Evolutionary conservation across 2,113 vertebrate genomes (phyloP).

Genomic region (Genyomyrus donnyi): DNA sequence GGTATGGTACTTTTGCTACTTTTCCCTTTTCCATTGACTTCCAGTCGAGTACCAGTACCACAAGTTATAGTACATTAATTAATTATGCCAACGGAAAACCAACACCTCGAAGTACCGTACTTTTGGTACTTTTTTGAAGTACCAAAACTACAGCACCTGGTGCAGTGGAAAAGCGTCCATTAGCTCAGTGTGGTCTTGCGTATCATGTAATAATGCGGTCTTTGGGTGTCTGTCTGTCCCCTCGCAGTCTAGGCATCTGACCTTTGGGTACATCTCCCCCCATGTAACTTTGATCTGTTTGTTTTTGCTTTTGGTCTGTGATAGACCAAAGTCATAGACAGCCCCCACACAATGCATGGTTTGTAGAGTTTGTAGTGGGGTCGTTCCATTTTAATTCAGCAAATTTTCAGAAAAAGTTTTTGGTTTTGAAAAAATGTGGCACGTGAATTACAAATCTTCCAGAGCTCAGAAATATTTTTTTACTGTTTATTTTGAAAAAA

Average conservation of each 20-base stretch:
- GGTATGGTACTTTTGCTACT: not conserved
- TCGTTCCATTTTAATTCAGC: not conserved
- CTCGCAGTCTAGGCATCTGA: not conserved
- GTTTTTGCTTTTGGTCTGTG: not conserved
- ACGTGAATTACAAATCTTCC: too few species aligned
- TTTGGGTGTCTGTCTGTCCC: not conserved
- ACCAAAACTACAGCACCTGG: not conserved
- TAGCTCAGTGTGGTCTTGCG: not conserved
- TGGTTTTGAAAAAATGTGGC: too few species aligned
- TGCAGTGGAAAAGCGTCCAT: not conserved
- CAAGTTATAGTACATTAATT: too few species aligned
- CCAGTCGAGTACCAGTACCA: too few species aligned
- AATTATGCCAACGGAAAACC: too few species aligned
- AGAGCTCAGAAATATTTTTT: not conserved
- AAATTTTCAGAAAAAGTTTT: not conserved
- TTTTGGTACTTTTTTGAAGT: too few species aligned
- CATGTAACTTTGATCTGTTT: not conserved
- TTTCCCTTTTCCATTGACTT: too few species aligned
- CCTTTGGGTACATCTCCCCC: not conserved
- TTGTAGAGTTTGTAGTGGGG: not conserved
- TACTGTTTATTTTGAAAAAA: not conserved
- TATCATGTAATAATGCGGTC: not conserved
- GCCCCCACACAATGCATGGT: not conserved
- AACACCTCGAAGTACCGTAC: too few species aligned
- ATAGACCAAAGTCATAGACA: not conserved